Conservation (phyloP, 2,113 vertebrate genomes). For the Ageneiosus marmoratus region DNA sequence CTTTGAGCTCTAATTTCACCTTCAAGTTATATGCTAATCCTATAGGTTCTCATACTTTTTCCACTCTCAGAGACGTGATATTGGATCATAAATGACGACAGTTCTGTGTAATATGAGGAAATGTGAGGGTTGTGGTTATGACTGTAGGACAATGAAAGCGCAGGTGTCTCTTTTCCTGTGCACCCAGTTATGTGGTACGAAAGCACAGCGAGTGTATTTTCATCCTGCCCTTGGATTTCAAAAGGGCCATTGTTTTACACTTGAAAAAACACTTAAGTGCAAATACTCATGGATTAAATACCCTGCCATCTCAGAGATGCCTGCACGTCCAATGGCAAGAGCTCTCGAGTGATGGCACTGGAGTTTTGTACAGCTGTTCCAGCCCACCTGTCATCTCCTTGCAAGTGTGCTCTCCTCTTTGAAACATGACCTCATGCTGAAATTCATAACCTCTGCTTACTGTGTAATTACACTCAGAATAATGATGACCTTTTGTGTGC, state of each 20-base stretch:
- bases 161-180: background rate
- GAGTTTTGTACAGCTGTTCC: constrained; percentile 13
- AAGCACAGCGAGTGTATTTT: background rate
- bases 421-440: background rate
- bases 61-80: no score
- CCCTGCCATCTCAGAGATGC: background rate
- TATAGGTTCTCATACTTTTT: no score
- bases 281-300: background rate
- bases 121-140: background rate
- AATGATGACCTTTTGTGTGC: background rate
- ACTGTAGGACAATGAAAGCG: background rate
- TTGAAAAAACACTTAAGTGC: background rate
- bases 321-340: constrained; percentile 6
- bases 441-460: background rate
- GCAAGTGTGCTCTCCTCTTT: background rate
- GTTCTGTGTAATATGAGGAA: background rate
- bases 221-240: background rate
- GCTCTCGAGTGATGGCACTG: constrained; percentile 22
- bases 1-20: no score
- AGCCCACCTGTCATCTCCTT: constrained; percentile 21
- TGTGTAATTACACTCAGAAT: background rate
- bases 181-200: no score
- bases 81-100: no score
- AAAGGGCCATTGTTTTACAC: background rate
- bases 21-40: no score